Evolutionary conservation across 2,888 invertebrate species (phyloP).

Genomic region (Coecobrya sp.): DNA sequence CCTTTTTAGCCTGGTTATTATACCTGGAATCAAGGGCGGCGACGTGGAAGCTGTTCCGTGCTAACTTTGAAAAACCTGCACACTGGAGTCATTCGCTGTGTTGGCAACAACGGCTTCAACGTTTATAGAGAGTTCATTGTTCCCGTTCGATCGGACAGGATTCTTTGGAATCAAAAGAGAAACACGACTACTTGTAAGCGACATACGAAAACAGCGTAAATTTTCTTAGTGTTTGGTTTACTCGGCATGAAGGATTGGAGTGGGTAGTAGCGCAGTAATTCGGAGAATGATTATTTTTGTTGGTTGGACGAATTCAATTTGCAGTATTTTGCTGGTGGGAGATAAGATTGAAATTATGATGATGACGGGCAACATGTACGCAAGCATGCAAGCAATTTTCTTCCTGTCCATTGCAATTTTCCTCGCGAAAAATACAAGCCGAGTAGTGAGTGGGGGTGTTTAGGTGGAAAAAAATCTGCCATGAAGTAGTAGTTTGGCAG

Average conservation of each 20-base stretch:
- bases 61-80: constrained; percentile 51
- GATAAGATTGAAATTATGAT: constrained; percentile 6
- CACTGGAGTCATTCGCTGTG: constrained; percentile 75
- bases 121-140: constrained; percentile 75
- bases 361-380: background rate
- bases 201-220: no score
- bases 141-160: constrained; percentile 54
- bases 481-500: background rate
- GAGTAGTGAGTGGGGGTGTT: no score
- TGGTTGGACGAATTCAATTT: background rate
- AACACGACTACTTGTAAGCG: constrained; percentile 75
- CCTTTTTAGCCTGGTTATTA: constrained; percentile 8
- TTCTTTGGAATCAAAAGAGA: constrained; percentile 50
- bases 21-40: constrained; percentile 63
- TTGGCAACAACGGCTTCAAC: constrained; percentile 79
- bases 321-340: background rate
- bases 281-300: constrained; percentile 4
- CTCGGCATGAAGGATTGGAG: no score
- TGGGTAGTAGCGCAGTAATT: no score
- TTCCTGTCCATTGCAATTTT: constrained; percentile 7
- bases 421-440: background rate
- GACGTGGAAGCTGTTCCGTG: constrained; percentile 60
- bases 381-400: background rate
- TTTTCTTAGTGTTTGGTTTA: no score
- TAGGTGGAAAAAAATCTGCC: background rate